These are phyloP conservation scores for Bungarus multicinctus DNA, from an alignment of 2,113 vertebrate genomes.

Conservation along the genomic window DNA sequence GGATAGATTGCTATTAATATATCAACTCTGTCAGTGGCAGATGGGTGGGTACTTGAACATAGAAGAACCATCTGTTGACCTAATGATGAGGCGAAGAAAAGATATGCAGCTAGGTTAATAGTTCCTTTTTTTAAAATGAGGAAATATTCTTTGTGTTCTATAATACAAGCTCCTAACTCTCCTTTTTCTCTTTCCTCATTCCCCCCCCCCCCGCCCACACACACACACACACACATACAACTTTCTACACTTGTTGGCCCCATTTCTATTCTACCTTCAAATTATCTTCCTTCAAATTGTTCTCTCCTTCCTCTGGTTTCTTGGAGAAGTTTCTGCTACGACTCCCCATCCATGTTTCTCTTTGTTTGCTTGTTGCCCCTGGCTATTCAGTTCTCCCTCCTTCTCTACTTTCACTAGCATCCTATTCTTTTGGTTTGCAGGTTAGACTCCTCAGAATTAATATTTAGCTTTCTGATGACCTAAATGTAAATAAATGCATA, in stretches of 20 bases:
- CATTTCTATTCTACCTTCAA: background rate
- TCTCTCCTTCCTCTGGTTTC: background rate
- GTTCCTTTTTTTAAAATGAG: background rate
- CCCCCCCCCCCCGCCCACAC: accelerated
- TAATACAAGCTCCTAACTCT: background rate
- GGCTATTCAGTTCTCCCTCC: background rate
- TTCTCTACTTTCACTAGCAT: background rate
- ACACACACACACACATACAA: background rate
- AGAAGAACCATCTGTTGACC: background rate
- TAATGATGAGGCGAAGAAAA: background rate
- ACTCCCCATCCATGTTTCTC: background rate
- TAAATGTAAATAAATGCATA: background rate
- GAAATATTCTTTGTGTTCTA: background rate
- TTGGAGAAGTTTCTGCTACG: background rate
- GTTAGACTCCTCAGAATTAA: background rate
- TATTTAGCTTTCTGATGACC: background rate
- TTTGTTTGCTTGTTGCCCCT: background rate
- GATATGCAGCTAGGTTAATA: background rate
- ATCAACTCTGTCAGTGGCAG: background rate
- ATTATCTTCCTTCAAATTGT: background rate
- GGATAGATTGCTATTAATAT: background rate
- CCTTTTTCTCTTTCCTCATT: background rate
- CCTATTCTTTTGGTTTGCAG: background rate
- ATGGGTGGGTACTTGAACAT: background rate
- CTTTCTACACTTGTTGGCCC: background rate